Base-by-base conservation (phyloP, 1,140 invertebrate species). In the Bombus confusus region DNA sequence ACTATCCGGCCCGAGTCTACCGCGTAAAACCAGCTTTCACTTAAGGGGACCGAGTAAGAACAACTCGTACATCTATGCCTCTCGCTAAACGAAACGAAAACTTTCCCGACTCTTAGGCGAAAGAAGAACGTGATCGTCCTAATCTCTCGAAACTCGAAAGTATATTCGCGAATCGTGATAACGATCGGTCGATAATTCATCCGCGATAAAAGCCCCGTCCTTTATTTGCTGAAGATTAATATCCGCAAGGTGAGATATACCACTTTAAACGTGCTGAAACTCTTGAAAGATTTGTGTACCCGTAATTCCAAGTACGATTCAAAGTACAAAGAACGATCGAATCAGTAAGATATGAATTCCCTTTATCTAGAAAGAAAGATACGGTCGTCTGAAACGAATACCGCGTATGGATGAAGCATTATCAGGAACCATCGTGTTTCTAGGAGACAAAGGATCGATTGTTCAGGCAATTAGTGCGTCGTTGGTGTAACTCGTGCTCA, bases 401-500 rank as follows among this genome's bases (percentile, higher is more conserved):
- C 72, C 59, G 12, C 73, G 31, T 31, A 43, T 75, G 47, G 22
- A 75, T 43, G n/a, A 41, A 22, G 31, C 25, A n/a, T 64, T 69
- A 43, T 80, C 64, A 41, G n/a, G 52, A 37, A 77, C 62, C n/a
- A 9, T 66, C 41, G 22, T 28, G 41, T 22, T 25, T 68, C 72
- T 77, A 39, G 77, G 47, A 72, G 68, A 90, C 59, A 85, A 47
- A 62, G 43, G 52, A 85, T 84, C 78, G 88, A 82, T 80, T 87
- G 82, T 83, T 71, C 74, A 15, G 8, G 22, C 62, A 80, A 90
- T 88, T 88, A 86, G 69, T 85, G 73, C 39, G 31, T 37, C 34
- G 31, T 52, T 5, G 64, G 22, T 71, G 64, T 75, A 1, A 62
- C 41, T 22, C 52, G 59, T 43, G 31, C 64, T 59, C 25, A 62